Evolutionary conservation across 2,797 vertebrate genomes (phyloP).

Genomic region (Helicolenus hilgendorfi): DNA sequence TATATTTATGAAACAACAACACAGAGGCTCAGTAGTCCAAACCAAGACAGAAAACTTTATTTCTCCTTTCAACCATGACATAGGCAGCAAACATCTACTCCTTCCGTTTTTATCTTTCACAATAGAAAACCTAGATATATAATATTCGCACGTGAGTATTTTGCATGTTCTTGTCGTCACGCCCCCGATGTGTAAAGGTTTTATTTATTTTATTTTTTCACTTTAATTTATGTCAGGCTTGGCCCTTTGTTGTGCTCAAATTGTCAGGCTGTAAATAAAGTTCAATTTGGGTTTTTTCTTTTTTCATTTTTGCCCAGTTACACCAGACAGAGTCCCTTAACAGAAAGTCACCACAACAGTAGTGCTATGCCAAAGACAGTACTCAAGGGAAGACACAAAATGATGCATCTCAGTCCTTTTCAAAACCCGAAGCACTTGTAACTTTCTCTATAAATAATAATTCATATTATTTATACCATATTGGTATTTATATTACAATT

Average conservation of each 20-base stretch:
- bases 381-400: neutral
- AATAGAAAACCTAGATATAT: too few species aligned
- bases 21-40: too few species aligned
- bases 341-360: neutral
- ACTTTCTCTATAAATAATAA: neutral
- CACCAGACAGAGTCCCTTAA: neutral
- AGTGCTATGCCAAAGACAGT: too few species aligned
- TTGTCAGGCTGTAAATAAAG: too few species aligned
- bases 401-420: neutral
- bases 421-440: neutral
- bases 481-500: neutral
- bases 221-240: neutral
- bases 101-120: too few species aligned
- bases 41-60: too few species aligned
- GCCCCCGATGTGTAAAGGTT: too few species aligned
- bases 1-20: too few species aligned
- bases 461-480: neutral
- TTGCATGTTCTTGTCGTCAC: too few species aligned
- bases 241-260: neutral
- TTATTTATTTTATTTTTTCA: neutral
- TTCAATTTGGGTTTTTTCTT: neutral
- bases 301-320: neutral
- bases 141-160: too few species aligned
- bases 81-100: too few species aligned
- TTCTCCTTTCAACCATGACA: too few species aligned